Conservation (phyloP, 2,888 invertebrate species). For the Leptogaster cylindrica region DNA sequence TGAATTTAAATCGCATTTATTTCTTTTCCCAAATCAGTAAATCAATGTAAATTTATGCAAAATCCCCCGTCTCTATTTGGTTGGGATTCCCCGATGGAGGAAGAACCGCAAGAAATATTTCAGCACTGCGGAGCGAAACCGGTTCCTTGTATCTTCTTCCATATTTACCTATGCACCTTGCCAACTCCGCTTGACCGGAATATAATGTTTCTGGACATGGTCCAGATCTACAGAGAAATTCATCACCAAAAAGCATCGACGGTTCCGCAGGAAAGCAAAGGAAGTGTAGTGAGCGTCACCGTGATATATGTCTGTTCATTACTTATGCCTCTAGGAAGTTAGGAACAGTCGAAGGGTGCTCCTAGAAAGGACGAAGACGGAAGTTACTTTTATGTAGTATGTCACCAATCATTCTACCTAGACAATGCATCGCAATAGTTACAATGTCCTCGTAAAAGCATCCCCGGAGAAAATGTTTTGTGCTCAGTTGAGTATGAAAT, state of each 20-base stretch:
- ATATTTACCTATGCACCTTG: slow-evolving; percentile 35
- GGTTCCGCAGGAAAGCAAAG: neutral
- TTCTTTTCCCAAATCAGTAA: too few species aligned
- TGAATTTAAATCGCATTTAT: too few species aligned
- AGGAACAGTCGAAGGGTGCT: too few species aligned
- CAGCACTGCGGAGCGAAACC: neutral
- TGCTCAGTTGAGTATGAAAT: slow-evolving; percentile 37
- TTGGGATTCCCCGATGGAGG: too few species aligned
- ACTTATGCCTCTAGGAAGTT: too few species aligned
- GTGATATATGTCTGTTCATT: slow-evolving; percentile 35
- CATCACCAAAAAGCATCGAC: slow-evolving; percentile 15
- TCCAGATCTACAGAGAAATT: slow-evolving; percentile 27
- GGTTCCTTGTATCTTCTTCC: slow-evolving; percentile 1
- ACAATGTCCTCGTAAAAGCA: neutral
- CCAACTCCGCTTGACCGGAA: slow-evolving; percentile 41
- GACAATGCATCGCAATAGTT: slow-evolving; percentile 19
- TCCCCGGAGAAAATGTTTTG: slow-evolving; percentile 5
- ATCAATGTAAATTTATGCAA: too few species aligned
- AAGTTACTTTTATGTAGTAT: slow-evolving; percentile 38
- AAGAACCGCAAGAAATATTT: too few species aligned
- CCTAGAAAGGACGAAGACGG: neutral
- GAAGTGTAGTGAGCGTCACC: slow-evolving; percentile 27
- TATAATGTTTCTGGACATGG: slow-evolving; percentile 20
- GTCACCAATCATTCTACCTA: slow-evolving; percentile 43
- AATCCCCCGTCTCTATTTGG: too few species aligned